Conservation (phyloP, 1,140 invertebrate species). For the Drosophila baimaii region DNA sequence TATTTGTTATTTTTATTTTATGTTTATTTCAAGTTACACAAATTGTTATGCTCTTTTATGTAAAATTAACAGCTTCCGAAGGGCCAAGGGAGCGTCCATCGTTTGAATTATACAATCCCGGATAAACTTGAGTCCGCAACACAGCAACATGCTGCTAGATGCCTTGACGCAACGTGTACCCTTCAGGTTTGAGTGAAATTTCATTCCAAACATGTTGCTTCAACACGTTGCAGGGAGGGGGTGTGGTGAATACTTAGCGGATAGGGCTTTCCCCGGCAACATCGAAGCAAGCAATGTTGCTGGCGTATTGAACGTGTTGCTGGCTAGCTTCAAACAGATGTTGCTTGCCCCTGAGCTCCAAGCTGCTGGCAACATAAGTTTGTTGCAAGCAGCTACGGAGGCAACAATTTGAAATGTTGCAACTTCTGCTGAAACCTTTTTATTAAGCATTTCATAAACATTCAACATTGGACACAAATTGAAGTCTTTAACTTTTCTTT, state of each 20-base stretch:
- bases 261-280: slow-evolving; percentile 1
- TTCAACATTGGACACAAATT: too few species aligned
- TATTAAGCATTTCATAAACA: too few species aligned
- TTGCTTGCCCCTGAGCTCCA: background rate
- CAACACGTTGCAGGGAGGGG: slow-evolving; percentile 10
- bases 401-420: background rate
- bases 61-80: background rate
- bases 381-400: background rate
- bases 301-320: background rate
- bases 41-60: background rate
- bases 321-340: background rate
- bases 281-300: background rate
- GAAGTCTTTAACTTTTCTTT: too few species aligned
- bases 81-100: too few species aligned
- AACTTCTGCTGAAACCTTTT: too few species aligned
- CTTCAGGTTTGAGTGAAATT: slow-evolving; percentile 6
- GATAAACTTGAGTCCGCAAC: background rate
- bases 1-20: background rate
- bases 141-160: slow-evolving; percentile 2
- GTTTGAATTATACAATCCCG: background rate
- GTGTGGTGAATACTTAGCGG: background rate
- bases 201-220: background rate
- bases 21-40: background rate
- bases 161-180: background rate
- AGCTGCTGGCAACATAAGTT: background rate